A percentile compares a stretch with the other conserved stretches of the same genome.
phyloP scores from a whole-genome alignment of 2,797 vertebrate genomes.

The Xiphorhynchus erythropygius region DNA sequence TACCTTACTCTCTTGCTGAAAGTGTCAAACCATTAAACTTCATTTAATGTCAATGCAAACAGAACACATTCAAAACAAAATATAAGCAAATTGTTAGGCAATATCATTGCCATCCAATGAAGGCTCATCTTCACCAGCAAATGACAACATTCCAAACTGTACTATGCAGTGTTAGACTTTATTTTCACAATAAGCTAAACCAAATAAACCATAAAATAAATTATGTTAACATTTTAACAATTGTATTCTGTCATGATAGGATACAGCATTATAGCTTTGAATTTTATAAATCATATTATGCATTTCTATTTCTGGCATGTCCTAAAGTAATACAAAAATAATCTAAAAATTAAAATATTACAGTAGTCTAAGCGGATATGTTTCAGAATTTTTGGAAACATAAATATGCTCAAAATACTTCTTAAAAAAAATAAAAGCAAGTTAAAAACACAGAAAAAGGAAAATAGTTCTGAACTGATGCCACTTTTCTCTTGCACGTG shows the following conservation, averaged over 20 bases:
- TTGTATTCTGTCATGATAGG: background rate
- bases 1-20: background rate
- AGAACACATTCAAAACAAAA: background rate
- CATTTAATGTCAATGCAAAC: background rate
- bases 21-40: background rate
- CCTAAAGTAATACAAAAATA: background rate
- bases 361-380: background rate
- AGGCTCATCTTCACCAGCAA: background rate
- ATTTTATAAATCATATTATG: background rate
- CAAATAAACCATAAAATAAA: background rate
- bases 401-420: background rate
- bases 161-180: background rate
- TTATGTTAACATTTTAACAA: background rate
- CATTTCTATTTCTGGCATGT: background rate
- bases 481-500: background rate
- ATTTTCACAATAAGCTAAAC: conserved; percentile 20
- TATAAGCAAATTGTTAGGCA: conserved; percentile 6
- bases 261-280: background rate
- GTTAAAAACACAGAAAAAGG: background rate
- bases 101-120: background rate
- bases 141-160: background rate
- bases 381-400: background rate
- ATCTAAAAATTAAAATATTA: background rate
- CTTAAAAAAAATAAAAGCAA: background rate
- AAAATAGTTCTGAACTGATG: background rate